phyloP scores from a whole-genome alignment of 2,797 vertebrate species.

The Lindbergichthys nudifrons region DNA sequence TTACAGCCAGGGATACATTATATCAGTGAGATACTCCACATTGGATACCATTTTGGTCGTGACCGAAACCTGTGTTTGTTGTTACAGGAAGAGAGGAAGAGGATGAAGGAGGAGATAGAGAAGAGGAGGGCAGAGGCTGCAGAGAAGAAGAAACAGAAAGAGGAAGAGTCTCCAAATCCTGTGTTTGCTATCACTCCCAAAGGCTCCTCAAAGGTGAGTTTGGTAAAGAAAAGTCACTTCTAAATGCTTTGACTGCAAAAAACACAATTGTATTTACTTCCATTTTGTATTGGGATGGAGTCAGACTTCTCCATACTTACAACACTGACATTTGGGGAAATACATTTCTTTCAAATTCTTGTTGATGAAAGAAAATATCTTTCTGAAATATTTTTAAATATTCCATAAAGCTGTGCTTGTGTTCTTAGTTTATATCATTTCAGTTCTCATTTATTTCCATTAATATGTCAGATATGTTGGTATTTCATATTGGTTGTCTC shows the following conservation, averaged over 20 bases:
- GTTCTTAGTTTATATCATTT: background rate
- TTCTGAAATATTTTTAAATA: background rate
- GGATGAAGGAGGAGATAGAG: conserved; percentile 96
- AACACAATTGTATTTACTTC: no score
- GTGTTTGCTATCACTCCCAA: conserved; percentile 91
- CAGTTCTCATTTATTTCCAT: background rate
- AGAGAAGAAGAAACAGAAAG: conserved; percentile 92
- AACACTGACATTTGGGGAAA: background rate
- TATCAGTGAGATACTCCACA: background rate
- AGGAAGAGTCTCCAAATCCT: conserved; percentile 85
- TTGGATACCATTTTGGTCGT: background rate
- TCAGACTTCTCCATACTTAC: no score
- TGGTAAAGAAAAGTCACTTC: background rate
- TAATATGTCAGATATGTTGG: background rate
- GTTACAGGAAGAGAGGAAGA: conserved; percentile 93
- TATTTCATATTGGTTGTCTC: background rate
- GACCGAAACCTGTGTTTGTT: background rate
- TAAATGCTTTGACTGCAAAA: no score
- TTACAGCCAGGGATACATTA: background rate
- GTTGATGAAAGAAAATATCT: background rate
- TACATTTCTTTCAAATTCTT: background rate
- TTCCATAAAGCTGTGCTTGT: background rate
- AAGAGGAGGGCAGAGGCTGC: conserved; percentile 95
- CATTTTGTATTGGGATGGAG: no score
- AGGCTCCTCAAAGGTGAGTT: conserved; percentile 92